Percentiles rank a stretch among this genome's conserved stretches.
Evolutionary conservation across 2,113 vertebrate species (phyloP).

Genomic region (Trichomycterus rosablanca): DNA sequence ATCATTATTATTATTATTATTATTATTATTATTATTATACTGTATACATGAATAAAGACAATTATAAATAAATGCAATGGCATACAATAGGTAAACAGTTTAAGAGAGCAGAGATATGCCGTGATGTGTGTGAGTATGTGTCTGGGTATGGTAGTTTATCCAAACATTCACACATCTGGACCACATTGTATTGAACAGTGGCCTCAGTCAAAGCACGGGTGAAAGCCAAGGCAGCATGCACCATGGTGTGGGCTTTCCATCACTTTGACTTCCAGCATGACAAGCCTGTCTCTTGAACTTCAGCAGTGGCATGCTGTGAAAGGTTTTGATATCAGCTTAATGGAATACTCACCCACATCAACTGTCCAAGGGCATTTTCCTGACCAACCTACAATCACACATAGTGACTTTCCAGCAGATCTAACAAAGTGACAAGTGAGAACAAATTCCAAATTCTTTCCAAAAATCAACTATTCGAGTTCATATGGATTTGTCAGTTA

Average conservation of each 20-base stretch:
- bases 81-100: too few relatives aligned
- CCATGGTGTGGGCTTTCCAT: constrained; percentile 71
- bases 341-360: constrained; percentile 70
- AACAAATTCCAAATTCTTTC: constrained; percentile 8
- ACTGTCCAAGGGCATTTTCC: constrained; percentile 66
- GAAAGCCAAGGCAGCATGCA: constrained; percentile 64
- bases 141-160: too few relatives aligned
- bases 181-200: constrained; percentile 57
- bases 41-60: too few relatives aligned
- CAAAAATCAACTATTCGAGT: background rate
- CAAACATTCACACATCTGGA: constrained; percentile 66
- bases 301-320: constrained; percentile 62
- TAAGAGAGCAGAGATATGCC: too few relatives aligned
- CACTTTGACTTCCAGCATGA: constrained; percentile 69
- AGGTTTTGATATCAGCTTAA: constrained; percentile 67
- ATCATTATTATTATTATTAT: too few relatives aligned
- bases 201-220: constrained; percentile 61
- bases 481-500: background rate
- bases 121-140: too few relatives aligned
- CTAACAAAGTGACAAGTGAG: constrained; percentile 26
- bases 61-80: too few relatives aligned
- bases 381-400: constrained; percentile 46
- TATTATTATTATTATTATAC: too few relatives aligned
- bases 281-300: constrained; percentile 63
- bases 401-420: constrained; percentile 26